These are phyloP conservation scores for Actias luna DNA, from an alignment of 2,888 invertebrate genomes.

Conservation along the genomic window DNA sequence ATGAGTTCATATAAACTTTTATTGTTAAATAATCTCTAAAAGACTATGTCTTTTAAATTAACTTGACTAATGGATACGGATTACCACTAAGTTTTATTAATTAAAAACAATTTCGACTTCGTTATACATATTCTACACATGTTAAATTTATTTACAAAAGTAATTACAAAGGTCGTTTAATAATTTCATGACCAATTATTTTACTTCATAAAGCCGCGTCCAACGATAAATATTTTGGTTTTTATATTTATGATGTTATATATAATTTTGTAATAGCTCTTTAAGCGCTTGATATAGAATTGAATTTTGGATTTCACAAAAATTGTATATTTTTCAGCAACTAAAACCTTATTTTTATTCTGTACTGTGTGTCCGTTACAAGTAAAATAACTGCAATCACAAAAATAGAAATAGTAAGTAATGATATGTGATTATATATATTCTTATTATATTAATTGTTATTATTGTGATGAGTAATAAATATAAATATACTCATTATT, in stretches of 20 bases:
- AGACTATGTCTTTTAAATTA: conserved; percentile 59
- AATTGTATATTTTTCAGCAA: background rate
- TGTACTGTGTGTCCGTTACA: background rate
- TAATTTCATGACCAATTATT: background rate
- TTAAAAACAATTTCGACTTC: too few species aligned
- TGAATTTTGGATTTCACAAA: background rate
- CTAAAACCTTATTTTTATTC: background rate
- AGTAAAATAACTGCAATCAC: background rate
- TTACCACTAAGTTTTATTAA: conserved; percentile 35
- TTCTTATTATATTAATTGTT: background rate
- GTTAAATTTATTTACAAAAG: background rate
- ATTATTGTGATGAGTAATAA: background rate
- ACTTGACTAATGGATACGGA: conserved; percentile 52
- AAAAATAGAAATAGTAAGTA: background rate
- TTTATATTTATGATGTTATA: background rate
- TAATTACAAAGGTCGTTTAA: background rate
- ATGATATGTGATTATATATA: background rate
- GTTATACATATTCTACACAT: conserved; percentile 9
- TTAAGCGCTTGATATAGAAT: background rate
- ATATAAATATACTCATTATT: background rate
- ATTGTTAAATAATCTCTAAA: conserved; percentile 55
- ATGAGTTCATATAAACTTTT: conserved; percentile 38
- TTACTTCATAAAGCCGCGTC: conserved; percentile 1
- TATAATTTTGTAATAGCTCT: background rate
- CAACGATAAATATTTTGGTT: background rate